Evolutionary conservation across 37 sponge, comb jelly and placozoan genomes (phyloP).

Genomic region (Beroe ovata): DNA sequence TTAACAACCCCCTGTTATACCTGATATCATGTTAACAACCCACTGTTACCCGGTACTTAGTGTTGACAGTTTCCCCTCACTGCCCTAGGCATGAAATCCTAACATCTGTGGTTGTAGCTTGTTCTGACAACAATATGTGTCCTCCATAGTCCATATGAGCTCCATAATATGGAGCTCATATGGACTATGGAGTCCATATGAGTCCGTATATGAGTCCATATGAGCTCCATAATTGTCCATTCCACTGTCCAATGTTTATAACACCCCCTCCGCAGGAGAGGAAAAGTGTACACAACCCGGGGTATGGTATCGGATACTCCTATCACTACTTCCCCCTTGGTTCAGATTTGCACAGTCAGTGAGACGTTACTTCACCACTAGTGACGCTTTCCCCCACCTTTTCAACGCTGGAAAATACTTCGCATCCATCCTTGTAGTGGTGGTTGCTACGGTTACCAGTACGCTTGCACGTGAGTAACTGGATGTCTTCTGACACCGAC

Average conservation of each 20-base stretch:
- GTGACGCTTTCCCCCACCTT: slow-evolving; percentile 73
- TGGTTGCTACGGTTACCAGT: slow-evolving; percentile 72
- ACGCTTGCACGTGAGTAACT: not conserved
- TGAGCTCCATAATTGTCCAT: not conserved
- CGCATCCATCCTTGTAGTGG: slow-evolving; percentile 82
- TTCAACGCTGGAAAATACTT: slow-evolving; percentile 94
- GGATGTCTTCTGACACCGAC: too few species aligned
- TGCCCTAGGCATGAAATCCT: too few species aligned
- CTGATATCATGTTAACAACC: too few species aligned
- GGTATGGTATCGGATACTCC: slow-evolving; percentile 68
- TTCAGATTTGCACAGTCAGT: slow-evolving; percentile 89
- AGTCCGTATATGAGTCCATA: not conserved
- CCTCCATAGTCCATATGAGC: too few species aligned
- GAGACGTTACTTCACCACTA: slow-evolving; percentile 76
- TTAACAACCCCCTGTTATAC: too few species aligned
- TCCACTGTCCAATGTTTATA: not conserved
- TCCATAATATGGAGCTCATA: too few species aligned
- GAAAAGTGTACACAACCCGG: not conserved
- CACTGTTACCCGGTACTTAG: too few species aligned
- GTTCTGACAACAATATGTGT: too few species aligned
- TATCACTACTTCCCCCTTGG: slow-evolving; percentile 86
- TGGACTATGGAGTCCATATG: too few species aligned
- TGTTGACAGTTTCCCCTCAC: too few species aligned
- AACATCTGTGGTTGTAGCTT: too few species aligned
- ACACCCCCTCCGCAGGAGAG: too few species aligned